phyloP scores from a whole-genome alignment of 2,797 vertebrate genomes.

The Coregonus suidteri region DNA sequence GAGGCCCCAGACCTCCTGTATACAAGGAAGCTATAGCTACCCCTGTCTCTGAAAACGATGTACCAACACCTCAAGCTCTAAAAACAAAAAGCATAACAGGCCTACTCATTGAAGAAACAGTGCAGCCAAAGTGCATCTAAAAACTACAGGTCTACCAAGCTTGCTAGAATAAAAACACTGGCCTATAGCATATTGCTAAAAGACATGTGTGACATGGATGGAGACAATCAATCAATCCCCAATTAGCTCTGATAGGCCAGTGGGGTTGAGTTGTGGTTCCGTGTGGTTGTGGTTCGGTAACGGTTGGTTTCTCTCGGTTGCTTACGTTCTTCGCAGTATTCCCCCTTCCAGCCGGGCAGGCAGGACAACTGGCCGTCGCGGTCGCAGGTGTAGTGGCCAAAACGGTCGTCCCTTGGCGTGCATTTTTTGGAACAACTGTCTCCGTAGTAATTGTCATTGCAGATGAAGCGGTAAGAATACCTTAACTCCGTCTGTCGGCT shows the following conservation, averaged over 20 bases:
- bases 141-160: no score
- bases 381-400: constrained; percentile 94
- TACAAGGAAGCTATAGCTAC: not conserved
- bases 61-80: not conserved
- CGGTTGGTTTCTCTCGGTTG: constrained; percentile 35
- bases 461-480: constrained; percentile 94
- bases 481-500: constrained; percentile 79
- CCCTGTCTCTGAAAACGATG: not conserved
- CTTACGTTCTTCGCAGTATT: constrained; percentile 97
- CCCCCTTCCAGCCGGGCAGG: constrained; percentile 91
- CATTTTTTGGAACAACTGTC: constrained; percentile 94
- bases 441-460: constrained; percentile 96
- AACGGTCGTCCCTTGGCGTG: constrained; percentile 89
- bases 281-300: not conserved
- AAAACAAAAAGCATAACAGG: not conserved
- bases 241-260: constrained; percentile 27
- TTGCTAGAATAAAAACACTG: no score
- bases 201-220: not conserved
- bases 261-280: constrained; percentile 5
- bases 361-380: constrained; percentile 87
- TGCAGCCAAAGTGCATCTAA: no score
- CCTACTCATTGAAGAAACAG: not conserved
- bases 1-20: no score
- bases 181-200: not conserved
- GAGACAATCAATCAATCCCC: constrained; percentile 30